Evolutionary conservation across 2,888 invertebrate species (phyloP).

Genomic region (Pseudolycoriella hygida): DNA sequence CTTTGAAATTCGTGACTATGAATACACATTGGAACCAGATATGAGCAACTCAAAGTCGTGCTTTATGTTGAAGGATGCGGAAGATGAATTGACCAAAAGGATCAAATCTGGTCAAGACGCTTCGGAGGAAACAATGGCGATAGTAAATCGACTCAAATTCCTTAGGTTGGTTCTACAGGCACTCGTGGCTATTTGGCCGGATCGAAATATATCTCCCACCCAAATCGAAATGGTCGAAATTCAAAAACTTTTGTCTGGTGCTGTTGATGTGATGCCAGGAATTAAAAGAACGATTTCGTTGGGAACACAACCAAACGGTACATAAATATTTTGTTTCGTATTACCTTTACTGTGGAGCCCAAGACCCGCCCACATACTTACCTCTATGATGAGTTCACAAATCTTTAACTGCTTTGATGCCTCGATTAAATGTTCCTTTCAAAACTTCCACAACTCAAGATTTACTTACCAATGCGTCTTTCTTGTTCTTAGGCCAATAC

Average conservation of each 20-base stretch:
- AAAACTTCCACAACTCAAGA: too few relatives aligned
- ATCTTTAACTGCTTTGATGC: too few relatives aligned
- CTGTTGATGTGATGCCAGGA: constrained; percentile 64
- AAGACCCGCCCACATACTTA: too few relatives aligned
- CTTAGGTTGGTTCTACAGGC: constrained; percentile 73
- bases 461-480: too few relatives aligned
- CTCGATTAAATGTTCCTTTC: constrained; percentile 3
- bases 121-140: constrained; percentile 36
- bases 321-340: too few relatives aligned
- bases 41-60: constrained; percentile 65
- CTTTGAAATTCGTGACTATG: constrained; percentile 84
- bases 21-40: constrained; percentile 56
- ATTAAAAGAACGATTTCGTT: constrained; percentile 58
- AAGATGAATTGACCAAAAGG: constrained; percentile 70
- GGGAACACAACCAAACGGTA: constrained; percentile 46
- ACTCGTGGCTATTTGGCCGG: constrained; percentile 29
- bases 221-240: constrained; percentile 49
- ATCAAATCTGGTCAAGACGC: constrained; percentile 21
- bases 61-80: constrained; percentile 72
- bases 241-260: constrained; percentile 61
- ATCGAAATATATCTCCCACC: constrained; percentile 32
- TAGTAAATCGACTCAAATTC: constrained; percentile 70
- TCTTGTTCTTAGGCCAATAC: too few relatives aligned
- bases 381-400: too few relatives aligned
- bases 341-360: too few relatives aligned